Percentiles rank a stretch among this genome's conserved stretches.
Conservation (phyloP, 2,888 invertebrate species). For the Bhutanitis thaidina region DNA sequence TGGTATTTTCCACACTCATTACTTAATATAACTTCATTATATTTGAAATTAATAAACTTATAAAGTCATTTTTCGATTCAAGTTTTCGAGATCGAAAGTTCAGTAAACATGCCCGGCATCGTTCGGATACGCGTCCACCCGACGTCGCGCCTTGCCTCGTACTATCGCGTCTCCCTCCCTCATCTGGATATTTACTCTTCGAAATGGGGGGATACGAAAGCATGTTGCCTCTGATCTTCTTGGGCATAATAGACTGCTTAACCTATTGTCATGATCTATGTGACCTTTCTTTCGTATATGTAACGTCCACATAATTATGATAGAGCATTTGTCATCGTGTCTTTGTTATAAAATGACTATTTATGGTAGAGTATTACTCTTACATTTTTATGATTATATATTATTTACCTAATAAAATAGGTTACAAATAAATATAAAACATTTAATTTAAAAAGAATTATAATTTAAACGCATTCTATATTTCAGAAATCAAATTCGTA, state of each 20-base stretch:
- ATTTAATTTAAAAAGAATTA: too few species aligned
- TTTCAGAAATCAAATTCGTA: too few species aligned
- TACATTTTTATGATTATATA: too few species aligned
- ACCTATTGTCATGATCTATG: constrained; percentile 48
- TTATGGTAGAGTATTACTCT: too few species aligned
- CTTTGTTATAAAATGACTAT: too few species aligned
- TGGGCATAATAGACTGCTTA: constrained; percentile 53
- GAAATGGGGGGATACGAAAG: constrained; percentile 66
- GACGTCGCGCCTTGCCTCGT: constrained; percentile 56
- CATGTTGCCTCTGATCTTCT: constrained; percentile 50
- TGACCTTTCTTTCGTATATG: constrained; percentile 18
- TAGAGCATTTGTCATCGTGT: neutral
- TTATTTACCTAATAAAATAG: too few species aligned
- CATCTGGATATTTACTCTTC: constrained; percentile 70
- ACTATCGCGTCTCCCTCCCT: constrained; percentile 72
- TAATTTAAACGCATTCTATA: too few species aligned
- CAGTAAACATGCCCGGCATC: constrained; percentile 48
- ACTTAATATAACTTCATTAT: constrained; percentile 25
- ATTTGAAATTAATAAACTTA: constrained; percentile 31
- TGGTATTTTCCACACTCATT: constrained; percentile 33
- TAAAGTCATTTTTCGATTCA: constrained; percentile 34
- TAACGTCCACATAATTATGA: neutral
- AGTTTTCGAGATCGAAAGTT: constrained; percentile 51
- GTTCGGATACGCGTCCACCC: constrained; percentile 39
- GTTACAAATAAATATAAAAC: too few species aligned